Evolutionary conservation across 2,888 invertebrate species (phyloP).

Genomic region (Mythimna ferrago): DNA sequence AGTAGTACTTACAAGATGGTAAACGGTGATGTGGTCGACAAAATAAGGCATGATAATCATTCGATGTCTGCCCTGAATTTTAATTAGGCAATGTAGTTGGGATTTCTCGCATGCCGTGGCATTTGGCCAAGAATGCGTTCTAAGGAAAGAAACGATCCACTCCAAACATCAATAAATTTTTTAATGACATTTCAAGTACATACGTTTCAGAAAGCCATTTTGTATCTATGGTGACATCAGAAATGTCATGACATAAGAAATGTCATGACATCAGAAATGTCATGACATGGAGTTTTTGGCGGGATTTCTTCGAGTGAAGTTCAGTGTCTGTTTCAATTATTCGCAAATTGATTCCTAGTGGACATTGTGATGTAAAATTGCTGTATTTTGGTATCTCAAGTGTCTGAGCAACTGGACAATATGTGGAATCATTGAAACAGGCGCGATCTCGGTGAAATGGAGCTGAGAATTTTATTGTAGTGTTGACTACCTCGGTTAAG

Average conservation of each 20-base stretch:
- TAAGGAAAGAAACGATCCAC: slow-evolving; percentile 31
- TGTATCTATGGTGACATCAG: neutral
- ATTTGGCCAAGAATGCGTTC: slow-evolving; percentile 28
- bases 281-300: too few relatives aligned
- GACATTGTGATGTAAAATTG: too few relatives aligned
- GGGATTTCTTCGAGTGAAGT: too few relatives aligned
- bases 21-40: neutral
- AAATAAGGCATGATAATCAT: slow-evolving; percentile 21
- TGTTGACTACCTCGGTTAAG: too few relatives aligned
- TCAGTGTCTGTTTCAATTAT: too few relatives aligned
- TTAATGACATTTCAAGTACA: neutral
- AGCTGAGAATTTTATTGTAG: too few relatives aligned
- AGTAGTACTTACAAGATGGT: neutral
- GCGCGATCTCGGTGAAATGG: too few relatives aligned
- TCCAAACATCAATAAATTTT: neutral
- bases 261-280: too few relatives aligned
- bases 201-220: neutral
- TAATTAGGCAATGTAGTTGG: slow-evolving; percentile 24
- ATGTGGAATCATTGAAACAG: too few relatives aligned
- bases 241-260: neutral
- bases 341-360: too few relatives aligned
- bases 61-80: slow-evolving; percentile 34
- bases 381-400: too few relatives aligned
- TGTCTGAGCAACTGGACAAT: too few relatives aligned
- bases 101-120: slow-evolving; percentile 37